Evolutionary conservation across 1,140 invertebrate species (phyloP).

Genomic region (Drosophila sturtevanti): DNA sequence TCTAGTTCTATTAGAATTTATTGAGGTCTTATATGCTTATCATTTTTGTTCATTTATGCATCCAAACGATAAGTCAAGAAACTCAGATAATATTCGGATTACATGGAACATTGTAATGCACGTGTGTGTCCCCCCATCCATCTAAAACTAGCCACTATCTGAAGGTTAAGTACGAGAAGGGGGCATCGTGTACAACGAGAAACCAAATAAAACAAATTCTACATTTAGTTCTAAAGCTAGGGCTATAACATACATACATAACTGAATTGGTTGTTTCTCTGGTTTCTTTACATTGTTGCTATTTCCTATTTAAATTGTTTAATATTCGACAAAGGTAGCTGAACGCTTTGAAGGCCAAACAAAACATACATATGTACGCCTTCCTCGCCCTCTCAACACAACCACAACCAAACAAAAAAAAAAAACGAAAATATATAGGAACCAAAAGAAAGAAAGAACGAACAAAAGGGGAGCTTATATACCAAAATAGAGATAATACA

Average conservation of each 20-base stretch:
- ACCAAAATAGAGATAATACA: constrained; percentile 43
- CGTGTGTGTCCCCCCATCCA: background rate
- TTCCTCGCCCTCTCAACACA: background rate
- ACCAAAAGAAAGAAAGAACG: constrained; percentile 40
- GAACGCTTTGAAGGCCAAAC: constrained; percentile 78
- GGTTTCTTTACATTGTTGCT: constrained; percentile 74
- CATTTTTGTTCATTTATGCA: background rate
- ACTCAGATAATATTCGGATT: background rate
- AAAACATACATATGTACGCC: constrained; percentile 22
- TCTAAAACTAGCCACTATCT: constrained; percentile 10
- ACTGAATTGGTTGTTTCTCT: constrained; percentile 72
- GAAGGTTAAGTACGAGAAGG: constrained; percentile 36
- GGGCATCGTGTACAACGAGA: constrained; percentile 14
- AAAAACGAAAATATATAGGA: constrained; percentile 45
- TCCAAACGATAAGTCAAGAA: background rate
- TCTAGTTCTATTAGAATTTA: background rate
- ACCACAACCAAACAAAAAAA: constrained; percentile 33
- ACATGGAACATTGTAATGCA: constrained; percentile 42
- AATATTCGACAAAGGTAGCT: constrained; percentile 79
- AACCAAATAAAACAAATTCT: constrained; percentile 43
- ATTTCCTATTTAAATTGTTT: constrained; percentile 74
- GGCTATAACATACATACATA: constrained; percentile 37
- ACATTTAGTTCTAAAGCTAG: constrained; percentile 17
- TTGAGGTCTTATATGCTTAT: background rate
- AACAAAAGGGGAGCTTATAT: constrained; percentile 40